phyloP scores from a whole-genome alignment of 1,140 invertebrate species.

The Ruditapes philippinarum region DNA sequence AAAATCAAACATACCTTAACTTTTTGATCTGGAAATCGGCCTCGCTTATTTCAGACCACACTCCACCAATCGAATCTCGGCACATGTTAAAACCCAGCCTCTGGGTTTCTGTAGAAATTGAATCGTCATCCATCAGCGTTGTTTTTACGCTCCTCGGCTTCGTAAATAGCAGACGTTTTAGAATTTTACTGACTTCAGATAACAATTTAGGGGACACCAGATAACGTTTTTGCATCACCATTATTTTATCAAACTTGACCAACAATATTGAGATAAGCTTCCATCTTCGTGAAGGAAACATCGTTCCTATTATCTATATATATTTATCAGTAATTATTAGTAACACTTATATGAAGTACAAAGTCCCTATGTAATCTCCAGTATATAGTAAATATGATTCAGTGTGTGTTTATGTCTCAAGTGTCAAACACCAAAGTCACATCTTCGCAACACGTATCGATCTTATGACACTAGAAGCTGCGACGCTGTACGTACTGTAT shows the following conservation, averaged over 20 bases:
- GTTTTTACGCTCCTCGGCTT: not conserved
- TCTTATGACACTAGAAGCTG: too few relatives aligned
- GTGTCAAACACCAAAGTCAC: too few relatives aligned
- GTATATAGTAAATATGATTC: too few relatives aligned
- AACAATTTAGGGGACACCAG: slow-evolving; percentile 28
- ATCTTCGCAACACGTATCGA: too few relatives aligned
- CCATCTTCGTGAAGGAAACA: not conserved
- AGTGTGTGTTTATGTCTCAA: too few relatives aligned
- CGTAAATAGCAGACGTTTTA: slow-evolving; percentile 33
- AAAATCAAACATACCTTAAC: slow-evolving; percentile 37
- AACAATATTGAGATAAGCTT: slow-evolving; percentile 43
- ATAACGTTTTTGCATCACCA: slow-evolving; percentile 54
- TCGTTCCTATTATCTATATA: not conserved
- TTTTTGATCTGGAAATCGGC: slow-evolving; percentile 34
- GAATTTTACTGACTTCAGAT: slow-evolving; percentile 1
- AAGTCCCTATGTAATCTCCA: too few relatives aligned
- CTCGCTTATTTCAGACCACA: slow-evolving; percentile 38
- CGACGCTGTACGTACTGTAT: too few relatives aligned
- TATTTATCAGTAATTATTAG: not conserved
- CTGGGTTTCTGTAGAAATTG: not conserved
- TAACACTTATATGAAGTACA: too few relatives aligned
- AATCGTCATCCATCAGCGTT: slow-evolving; percentile 12
- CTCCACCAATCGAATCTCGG: slow-evolving; percentile 51
- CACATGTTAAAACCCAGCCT: slow-evolving; percentile 52
- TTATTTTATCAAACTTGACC: not conserved